Base-by-base conservation (phyloP, 2,888 invertebrate genomes). In the Athalia circularis region DNA sequence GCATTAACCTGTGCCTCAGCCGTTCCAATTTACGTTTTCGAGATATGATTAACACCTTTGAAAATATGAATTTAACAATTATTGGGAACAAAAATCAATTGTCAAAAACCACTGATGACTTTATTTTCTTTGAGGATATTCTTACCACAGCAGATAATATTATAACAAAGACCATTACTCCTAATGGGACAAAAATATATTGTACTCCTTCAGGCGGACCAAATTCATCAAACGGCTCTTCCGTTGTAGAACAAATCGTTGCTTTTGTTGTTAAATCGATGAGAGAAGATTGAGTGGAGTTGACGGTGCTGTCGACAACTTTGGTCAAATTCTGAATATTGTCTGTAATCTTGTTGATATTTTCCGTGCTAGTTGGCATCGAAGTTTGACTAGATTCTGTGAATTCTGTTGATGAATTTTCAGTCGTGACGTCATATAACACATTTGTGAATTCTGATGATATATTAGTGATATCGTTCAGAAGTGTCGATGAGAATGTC, bases 1-100 rank as follows among this genome's bases (percentile, higher is more conserved):
- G 94, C 92, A 94, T 93, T 64, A 94, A 89, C 85, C 93, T 93
- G 84, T 93, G 93, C 65, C 94, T 91, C 57, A 94, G 88, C 80
- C 91, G 91, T 81, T 93, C 93, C 83, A 93, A 86, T 84, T 93
- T 91, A 79, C 92, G 89, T 83, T 92, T 91, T 79, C 91, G 90
- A 50, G 92, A 91, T 86, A 92, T 90, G 74, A 92, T 88, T 81
- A 92, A 90, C 50, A 93, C 92, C 93, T 93, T 81, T 43, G 15
- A 77, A 50, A 15, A 43, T n/a, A 15, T 52, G 48, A 50, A 4
- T 45, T 3, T 54, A 1, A 61, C 11, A 45, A 62, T 59, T 70
- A 15, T 15, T 13, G 0, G 47, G 3, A 13, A 47, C 45, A 13
- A 65, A 65, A 65, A 47, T 65, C 45, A 47, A 6, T 47, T 48